phyloP scores from a whole-genome alignment of 2,797 vertebrate genomes.

The Chiloscyllium punctatum region DNA sequence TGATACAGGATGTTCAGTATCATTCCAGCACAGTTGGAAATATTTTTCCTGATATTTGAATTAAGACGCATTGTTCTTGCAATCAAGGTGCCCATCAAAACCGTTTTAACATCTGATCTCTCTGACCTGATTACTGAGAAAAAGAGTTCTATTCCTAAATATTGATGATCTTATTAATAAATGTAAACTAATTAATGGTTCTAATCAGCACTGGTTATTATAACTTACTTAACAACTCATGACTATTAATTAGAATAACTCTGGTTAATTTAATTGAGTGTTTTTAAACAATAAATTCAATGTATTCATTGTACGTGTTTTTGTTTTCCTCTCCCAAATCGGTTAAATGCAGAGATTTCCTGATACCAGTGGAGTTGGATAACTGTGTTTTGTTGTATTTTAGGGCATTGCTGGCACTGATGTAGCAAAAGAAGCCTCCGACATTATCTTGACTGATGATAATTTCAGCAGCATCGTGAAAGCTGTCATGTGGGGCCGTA shows the following conservation, averaged over 20 bases:
- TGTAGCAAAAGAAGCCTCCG: conserved; percentile 94
- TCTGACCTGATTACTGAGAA: background rate
- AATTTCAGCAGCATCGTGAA: conserved; percentile 98
- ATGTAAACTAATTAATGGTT: background rate
- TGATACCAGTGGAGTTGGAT: background rate
- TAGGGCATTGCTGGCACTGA: conserved; percentile 96
- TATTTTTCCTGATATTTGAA: background rate
- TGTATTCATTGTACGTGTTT: background rate
- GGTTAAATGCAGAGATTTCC: background rate
- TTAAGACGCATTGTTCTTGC: background rate
- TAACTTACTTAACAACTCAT: background rate
- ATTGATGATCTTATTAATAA: conserved; percentile 5
- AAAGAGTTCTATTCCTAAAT: background rate
- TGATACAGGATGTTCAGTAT: background rate
- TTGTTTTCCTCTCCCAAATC: background rate
- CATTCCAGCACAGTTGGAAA: background rate
- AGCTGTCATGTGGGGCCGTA: conserved; percentile 97
- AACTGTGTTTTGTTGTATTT: conserved; percentile 1
- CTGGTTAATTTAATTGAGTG: background rate
- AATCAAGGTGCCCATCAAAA: background rate
- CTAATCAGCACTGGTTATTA: background rate
- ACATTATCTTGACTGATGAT: conserved; percentile 95
- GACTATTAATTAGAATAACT: background rate
- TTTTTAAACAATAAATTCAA: background rate
- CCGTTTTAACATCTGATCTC: background rate